phyloP scores from a whole-genome alignment of 2,113 vertebrate genomes.

The Donacobius atricapilla region DNA sequence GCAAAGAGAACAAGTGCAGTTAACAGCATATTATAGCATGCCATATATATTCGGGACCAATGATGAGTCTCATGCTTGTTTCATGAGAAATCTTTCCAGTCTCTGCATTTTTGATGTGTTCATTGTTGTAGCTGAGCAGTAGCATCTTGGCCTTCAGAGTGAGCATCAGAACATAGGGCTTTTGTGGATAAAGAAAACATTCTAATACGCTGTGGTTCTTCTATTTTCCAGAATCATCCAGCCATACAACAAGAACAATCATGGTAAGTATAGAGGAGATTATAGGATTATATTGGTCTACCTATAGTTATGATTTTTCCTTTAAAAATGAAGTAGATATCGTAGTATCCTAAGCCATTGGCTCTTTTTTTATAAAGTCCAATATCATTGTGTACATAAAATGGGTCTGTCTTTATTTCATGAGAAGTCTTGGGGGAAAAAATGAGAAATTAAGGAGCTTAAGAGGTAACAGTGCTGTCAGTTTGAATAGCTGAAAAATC shows the following conservation, averaged over 20 bases:
- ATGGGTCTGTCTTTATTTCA: not conserved
- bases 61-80: not conserved
- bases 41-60: not conserved
- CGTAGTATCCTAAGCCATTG: not conserved
- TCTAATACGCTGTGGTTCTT: not conserved
- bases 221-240: conserved; percentile 79
- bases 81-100: not conserved
- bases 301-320: not conserved
- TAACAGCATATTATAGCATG: not conserved
- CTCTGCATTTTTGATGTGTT: not conserved
- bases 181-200: not conserved
- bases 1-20: not conserved
- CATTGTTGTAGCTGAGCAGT: not conserved
- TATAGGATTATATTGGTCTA: not conserved
- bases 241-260: conserved; percentile 76
- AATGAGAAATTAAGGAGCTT: not conserved
- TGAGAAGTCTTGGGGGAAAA: not conserved
- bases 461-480: not conserved
- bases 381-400: not conserved
- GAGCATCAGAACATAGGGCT: not conserved
- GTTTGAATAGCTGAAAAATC: not conserved
- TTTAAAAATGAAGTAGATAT: not conserved
- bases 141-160: not conserved
- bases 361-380: not conserved
- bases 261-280: conserved; percentile 73